Evolutionary conservation across 2,888 invertebrate genomes (phyloP).

Genomic region (Dicycla oo): DNA sequence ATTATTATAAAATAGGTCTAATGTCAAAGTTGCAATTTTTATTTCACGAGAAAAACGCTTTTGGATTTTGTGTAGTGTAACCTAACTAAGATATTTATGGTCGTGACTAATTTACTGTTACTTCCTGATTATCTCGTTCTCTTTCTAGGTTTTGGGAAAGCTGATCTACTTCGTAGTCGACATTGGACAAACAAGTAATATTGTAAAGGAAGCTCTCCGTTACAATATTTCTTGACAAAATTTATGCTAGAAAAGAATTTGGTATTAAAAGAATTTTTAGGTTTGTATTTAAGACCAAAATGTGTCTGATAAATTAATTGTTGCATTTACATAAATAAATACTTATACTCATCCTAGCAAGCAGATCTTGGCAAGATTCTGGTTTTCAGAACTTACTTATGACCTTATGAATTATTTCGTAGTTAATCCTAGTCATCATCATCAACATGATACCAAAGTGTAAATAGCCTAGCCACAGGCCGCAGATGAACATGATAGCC

Average conservation of each 20-base stretch:
- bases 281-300: not conserved
- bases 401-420: not conserved
- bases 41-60: not conserved
- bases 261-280: not conserved
- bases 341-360: not conserved
- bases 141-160: not conserved
- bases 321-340: not conserved
- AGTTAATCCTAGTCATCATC: constrained; percentile 13
- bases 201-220: not conserved
- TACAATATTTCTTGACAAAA: not conserved
- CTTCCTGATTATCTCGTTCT: not conserved
- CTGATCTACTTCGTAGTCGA: not conserved
- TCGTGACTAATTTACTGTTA: not conserved
- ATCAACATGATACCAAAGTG: constrained; percentile 16
- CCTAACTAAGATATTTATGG: too few species aligned
- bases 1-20: not conserved
- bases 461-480: constrained; percentile 35
- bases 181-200: too few species aligned
- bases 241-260: not conserved
- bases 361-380: not conserved
- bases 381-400: not conserved
- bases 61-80: too few species aligned
- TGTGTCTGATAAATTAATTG: not conserved
- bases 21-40: not conserved
- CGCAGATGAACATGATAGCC: constrained; percentile 35